Conservation (phyloP, 2,113 vertebrate species). For the Gopherus flavomarginatus region DNA sequence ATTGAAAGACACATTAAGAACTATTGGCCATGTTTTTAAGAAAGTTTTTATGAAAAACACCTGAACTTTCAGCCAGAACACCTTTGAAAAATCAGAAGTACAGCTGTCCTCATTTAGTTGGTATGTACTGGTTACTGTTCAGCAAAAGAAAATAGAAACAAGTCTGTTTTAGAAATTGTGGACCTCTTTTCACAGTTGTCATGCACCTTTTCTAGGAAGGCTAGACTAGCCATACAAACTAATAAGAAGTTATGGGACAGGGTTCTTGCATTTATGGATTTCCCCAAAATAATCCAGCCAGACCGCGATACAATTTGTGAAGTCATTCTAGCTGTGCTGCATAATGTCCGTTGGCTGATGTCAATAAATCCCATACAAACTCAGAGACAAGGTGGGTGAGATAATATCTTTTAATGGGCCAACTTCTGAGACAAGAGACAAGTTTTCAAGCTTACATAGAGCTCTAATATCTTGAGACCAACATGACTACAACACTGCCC, state of each 20-base stretch:
- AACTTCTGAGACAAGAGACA: neutral
- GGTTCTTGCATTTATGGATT: neutral
- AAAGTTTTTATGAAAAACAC: neutral
- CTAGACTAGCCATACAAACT: neutral
- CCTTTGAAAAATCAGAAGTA: neutral
- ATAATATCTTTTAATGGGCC: too few species aligned
- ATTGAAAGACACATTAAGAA: neutral
- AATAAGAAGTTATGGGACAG: neutral
- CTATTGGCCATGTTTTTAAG: neutral
- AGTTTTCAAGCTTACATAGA: neutral
- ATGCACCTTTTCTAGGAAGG: fast-evolving
- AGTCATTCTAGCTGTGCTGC: neutral
- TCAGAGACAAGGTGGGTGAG: neutral
- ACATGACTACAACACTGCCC: neutral
- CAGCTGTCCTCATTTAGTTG: neutral
- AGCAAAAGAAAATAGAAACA: neutral
- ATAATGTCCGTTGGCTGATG: neutral
- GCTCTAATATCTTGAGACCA: neutral
- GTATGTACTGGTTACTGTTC: neutral
- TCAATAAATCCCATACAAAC: neutral
- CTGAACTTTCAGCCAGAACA: neutral
- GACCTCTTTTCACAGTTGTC: neutral
- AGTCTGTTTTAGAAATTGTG: neutral
- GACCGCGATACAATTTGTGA: neutral
- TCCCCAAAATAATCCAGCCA: neutral